Evolutionary conservation across 2,113 vertebrate genomes (phyloP), one percentile per base, ranked within the genome.

Genomic region (Prolemur simus): DNA sequence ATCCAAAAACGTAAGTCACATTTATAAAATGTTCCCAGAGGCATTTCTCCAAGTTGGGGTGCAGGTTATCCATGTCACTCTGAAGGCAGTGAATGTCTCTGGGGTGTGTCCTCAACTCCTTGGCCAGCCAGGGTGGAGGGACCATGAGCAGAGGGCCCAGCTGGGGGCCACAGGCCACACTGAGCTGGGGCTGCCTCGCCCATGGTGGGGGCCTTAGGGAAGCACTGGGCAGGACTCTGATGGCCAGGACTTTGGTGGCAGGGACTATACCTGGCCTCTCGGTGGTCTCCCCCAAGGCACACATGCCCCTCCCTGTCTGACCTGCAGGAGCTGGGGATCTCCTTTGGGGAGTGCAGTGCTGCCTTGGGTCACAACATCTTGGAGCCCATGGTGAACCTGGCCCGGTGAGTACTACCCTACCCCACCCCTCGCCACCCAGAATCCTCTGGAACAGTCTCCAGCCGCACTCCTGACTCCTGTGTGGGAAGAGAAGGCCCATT

Each of bases 301-400:
- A 27, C 3, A 2, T 21, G 20, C 1, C 39, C 25, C 2, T 84
- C 2, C 96, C 18, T 89, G 0, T 92, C 42, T 0, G 93, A n/a
- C 60, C 6, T 95, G 27, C 96, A 99, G 99, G 99, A 99, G 91
- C 98, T 99, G 89, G 98, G 98, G 52, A 97, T 99, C 85, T 91
- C 96, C 84, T 99, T 99, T 86, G 98, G 98, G 2, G 99, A 99
- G 97, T 99, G 99, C 97, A 99, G 99, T 0, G 99, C 99, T 68
- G 98, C 98, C 81, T 99, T 99, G 0, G 99, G 99, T 18, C 98
- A 99, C 96, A 99, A 99, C 2, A 98, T 99, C 95, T 96, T 96
- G 0, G 98, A 99, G 89, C 98, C 99, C 81, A 90, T 99, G 98
- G 97, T 98, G 97, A 98, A 92, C 73, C 96, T 99, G 49, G 98